Evolutionary conservation across 2,888 invertebrate species (phyloP).

Genomic region (Ochropleura leucogaster): DNA sequence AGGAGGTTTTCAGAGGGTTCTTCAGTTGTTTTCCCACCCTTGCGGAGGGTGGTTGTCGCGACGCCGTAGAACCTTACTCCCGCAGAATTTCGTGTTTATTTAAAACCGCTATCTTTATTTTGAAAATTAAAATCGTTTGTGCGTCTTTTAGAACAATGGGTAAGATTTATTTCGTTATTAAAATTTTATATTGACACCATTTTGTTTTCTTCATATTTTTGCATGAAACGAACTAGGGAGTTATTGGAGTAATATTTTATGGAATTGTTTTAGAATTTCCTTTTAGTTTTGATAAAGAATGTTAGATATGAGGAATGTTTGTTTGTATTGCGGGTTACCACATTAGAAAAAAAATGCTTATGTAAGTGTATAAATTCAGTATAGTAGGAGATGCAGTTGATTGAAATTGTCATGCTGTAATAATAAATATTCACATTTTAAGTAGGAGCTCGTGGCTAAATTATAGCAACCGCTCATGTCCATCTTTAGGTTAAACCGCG

Average conservation of each 20-base stretch:
- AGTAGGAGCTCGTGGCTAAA: too few species aligned
- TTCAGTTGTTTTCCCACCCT: constrained; percentile 67
- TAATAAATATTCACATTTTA: not conserved
- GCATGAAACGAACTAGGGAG: not conserved
- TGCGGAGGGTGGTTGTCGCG: constrained; percentile 61
- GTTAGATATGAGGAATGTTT: not conserved
- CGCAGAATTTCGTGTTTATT: constrained; percentile 29
- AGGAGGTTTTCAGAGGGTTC: constrained; percentile 5
- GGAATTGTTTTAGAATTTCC: constrained; percentile 5
- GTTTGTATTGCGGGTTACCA: constrained; percentile 18
- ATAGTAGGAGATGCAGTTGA: not conserved
- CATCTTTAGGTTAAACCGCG: too few species aligned
- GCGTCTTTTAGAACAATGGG: constrained; percentile 31
- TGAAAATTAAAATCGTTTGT: not conserved
- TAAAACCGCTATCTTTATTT: not conserved
- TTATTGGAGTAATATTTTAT: constrained; percentile 42
- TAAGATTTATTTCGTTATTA: constrained; percentile 8
- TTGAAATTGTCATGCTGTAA: not conserved
- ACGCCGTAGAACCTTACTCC: not conserved
- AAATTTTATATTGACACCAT: not conserved
- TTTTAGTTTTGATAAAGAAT: constrained; percentile 9
- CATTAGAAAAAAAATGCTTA: constrained; percentile 4
- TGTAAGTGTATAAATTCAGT: constrained; percentile 27
- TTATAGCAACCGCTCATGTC: too few species aligned
- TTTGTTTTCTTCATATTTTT: constrained; percentile 15